Percentiles rank a stretch among this genome's conserved stretches.
Conservation (phyloP, 2,888 invertebrate species). For the Xestia c-nigrum region DNA sequence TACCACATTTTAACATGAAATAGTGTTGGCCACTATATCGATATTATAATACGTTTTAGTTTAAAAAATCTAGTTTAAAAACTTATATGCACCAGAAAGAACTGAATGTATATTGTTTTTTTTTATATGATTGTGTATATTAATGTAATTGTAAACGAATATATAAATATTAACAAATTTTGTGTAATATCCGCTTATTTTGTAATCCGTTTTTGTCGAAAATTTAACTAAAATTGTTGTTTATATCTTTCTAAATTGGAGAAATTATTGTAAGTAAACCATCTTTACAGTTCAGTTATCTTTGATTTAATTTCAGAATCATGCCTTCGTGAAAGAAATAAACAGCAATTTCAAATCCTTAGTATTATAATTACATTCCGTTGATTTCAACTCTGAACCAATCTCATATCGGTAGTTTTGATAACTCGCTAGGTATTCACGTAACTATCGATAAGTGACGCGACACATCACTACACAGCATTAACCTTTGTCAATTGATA, state of each 20-base stretch:
- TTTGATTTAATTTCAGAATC: not conserved
- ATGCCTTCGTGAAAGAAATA: conserved; percentile 23
- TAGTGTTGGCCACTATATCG: conserved; percentile 61
- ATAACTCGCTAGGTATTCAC: conserved; percentile 49
- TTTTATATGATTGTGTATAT: conserved; percentile 68
- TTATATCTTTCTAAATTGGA: conserved; percentile 28
- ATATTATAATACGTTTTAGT: conserved; percentile 51
- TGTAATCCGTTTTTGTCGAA: conserved; percentile 39
- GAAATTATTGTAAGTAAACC: not conserved
- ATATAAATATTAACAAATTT: conserved; percentile 59
- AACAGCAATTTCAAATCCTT: conserved; percentile 35
- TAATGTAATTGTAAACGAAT: conserved; percentile 62
- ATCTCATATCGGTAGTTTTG: conserved; percentile 58
- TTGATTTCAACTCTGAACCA: conserved; percentile 52
- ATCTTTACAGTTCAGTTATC: not conserved
- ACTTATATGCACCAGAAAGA: conserved; percentile 68
- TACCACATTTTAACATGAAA: conserved; percentile 52
- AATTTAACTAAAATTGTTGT: conserved; percentile 24
- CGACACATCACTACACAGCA: conserved; percentile 57
- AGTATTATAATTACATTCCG: conserved; percentile 64
- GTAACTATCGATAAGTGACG: conserved; percentile 60
- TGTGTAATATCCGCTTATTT: conserved; percentile 52
- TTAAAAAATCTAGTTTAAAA: conserved; percentile 54
- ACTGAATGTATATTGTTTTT: conserved; percentile 74
- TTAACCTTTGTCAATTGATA: conserved; percentile 73